These are phyloP conservation scores for Eristalis tenax DNA, from an alignment of 2,888 invertebrate species.

Conservation along the genomic window DNA sequence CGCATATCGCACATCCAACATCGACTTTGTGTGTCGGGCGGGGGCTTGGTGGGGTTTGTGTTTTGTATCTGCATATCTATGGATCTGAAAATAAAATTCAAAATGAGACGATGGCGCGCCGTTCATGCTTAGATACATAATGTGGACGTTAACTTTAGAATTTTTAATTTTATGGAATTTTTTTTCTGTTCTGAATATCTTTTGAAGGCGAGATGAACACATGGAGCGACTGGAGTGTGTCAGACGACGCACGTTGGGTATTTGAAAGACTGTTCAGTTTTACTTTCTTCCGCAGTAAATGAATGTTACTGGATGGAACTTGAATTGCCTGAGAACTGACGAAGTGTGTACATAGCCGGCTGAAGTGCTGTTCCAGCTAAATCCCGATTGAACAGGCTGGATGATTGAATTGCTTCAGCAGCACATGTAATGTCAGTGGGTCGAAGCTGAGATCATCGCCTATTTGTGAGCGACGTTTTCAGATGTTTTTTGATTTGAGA, in stretches of 20 bases:
- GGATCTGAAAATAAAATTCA: constrained; percentile 30
- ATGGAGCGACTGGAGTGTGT: neutral
- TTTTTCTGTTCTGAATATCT: neutral
- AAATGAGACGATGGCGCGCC: neutral
- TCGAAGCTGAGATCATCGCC: no score
- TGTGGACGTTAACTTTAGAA: constrained; percentile 50
- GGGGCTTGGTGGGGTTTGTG: neutral
- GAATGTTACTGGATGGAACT: no score
- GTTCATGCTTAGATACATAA: constrained; percentile 35
- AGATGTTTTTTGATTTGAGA: no score
- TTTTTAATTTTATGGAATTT: constrained; percentile 26
- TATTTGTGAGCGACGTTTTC: no score
- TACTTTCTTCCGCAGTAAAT: no score
- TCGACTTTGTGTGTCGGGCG: neutral
- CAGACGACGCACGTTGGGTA: neutral
- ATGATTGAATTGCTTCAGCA: no score
- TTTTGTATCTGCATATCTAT: constrained; percentile 13
- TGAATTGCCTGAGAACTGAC: no score
- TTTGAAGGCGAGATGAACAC: neutral
- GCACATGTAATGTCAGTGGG: no score
- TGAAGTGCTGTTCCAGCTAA: no score
- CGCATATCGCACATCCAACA: constrained; percentile 11
- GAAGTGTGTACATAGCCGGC: no score
- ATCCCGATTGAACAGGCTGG: no score
- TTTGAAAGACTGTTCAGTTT: no score